Base-by-base conservation (phyloP, 2,113 vertebrate genomes). In the Percina caprodes region DNA sequence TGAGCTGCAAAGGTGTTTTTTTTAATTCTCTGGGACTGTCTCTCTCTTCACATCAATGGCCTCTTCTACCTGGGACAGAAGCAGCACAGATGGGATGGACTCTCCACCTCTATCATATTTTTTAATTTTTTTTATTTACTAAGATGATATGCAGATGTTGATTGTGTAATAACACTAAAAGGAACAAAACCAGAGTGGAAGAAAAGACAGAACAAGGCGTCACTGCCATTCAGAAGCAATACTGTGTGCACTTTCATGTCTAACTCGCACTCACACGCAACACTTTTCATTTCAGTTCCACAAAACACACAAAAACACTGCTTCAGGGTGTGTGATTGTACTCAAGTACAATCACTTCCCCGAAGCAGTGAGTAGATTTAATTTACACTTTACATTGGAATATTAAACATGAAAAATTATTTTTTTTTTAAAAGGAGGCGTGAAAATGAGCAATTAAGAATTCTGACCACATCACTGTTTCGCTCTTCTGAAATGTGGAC, bases 381-480 rank as follows among this genome's bases (percentile, higher is more conserved):
- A 46, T 81, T 33, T 46, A 59, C 45, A 45, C 42, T 26, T 66
- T 2, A 23, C 8, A 69, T 75, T 14, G 66, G 8, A 80, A 66
- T 45, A 70, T 71, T 39, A 83, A 65, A 76, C 14, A 66, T 21
- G 19, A 80, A 3, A 48, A 52, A n/a, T n/a, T n/a, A n/a, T n/a
- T n/a, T n/a, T n/a, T n/a, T 30, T 16, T 13, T 39, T 4, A 15
- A 45, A 19, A 3, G 55, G 7, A 49, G 30, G 51, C 0, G 19
- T 33, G 14, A n/a, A 68, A 51, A 54, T n/a, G 39, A 79, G 46
- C 19, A 19, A 54, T 71, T 5, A 33, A 51, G 65, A 82, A 26
- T 72, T 85, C 84, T 83, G 89, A 91, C 88, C 89, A 85, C 69
- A 82, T 76, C 89, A 85, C 89, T 92, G 91, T 83, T 82, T 71